A percentile compares a stretch with the other conserved stretches of the same genome.
Evolutionary conservation across 2,113 vertebrate species (phyloP).

Genomic region (Synodontis membranacea): DNA sequence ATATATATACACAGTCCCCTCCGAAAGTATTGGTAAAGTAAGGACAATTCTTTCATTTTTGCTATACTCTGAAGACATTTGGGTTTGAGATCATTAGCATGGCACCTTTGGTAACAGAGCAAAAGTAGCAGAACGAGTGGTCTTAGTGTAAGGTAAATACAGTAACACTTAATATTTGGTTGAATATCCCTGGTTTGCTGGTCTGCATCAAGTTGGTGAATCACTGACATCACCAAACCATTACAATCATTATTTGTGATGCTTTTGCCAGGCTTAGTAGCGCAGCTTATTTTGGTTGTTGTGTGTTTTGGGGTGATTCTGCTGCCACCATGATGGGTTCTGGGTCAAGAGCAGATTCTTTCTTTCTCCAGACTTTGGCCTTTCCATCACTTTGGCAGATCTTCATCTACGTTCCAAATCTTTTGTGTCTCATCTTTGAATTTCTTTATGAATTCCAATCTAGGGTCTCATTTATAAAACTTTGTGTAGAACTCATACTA

Average conservation of each 20-base stretch:
- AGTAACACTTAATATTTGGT: background rate
- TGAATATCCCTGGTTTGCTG: background rate
- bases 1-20: background rate
- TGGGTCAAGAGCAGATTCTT: background rate
- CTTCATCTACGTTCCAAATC: background rate
- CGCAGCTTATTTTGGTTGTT: background rate
- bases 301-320: background rate
- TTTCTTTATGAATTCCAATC: background rate
- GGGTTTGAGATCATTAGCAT: background rate
- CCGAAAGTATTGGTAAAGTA: background rate
- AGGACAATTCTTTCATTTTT: background rate
- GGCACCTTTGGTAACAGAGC: background rate
- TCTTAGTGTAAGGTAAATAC: background rate
- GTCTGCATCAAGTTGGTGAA: background rate
- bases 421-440: background rate
- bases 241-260: background rate
- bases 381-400: background rate
- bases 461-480: too few species aligned
- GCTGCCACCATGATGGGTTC: background rate
- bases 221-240: background rate
- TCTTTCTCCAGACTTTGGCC: background rate
- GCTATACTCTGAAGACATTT: background rate
- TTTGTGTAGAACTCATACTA: too few species aligned
- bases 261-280: background rate
- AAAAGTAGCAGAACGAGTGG: background rate